phyloP scores from a whole-genome alignment of 1,140 invertebrate genomes.

The Drosophila saltans region DNA sequence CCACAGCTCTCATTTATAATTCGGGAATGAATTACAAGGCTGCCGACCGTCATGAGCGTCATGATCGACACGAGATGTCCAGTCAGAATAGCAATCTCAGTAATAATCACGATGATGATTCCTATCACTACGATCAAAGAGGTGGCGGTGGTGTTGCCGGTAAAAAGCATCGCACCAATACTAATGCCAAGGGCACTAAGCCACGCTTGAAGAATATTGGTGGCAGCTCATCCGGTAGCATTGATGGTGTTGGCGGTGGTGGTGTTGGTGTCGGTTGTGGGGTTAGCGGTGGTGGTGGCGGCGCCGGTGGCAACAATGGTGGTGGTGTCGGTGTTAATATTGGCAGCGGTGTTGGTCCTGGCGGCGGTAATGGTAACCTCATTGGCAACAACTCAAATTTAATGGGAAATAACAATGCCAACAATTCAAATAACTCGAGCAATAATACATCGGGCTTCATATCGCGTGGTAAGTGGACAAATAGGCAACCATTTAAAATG shows the following conservation, averaged over 20 bases:
- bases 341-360: constrained; percentile 21
- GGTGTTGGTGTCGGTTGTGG: constrained; percentile 15
- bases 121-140: constrained; percentile 64
- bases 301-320: neutral
- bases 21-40: constrained; percentile 81
- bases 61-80: constrained; percentile 79
- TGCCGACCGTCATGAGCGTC: constrained; percentile 67
- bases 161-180: constrained; percentile 84
- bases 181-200: constrained; percentile 83
- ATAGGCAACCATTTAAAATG: constrained; percentile 9
- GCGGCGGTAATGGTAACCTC: constrained; percentile 10
- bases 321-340: constrained; percentile 4
- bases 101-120: constrained; percentile 67
- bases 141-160: constrained; percentile 71
- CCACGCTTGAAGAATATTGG: constrained; percentile 78
- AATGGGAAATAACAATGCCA: constrained; percentile 36
- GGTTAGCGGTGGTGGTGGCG: constrained; percentile 18
- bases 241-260: neutral
- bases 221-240: constrained; percentile 14
- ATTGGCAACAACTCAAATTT: constrained; percentile 26
- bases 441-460: constrained; percentile 82
- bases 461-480: constrained; percentile 75
- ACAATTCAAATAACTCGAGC: constrained; percentile 68
- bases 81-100: constrained; percentile 79
- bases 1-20: constrained; percentile 61